Conservation (phyloP, 1,140 invertebrate genomes). For the Sipha flava region DNA sequence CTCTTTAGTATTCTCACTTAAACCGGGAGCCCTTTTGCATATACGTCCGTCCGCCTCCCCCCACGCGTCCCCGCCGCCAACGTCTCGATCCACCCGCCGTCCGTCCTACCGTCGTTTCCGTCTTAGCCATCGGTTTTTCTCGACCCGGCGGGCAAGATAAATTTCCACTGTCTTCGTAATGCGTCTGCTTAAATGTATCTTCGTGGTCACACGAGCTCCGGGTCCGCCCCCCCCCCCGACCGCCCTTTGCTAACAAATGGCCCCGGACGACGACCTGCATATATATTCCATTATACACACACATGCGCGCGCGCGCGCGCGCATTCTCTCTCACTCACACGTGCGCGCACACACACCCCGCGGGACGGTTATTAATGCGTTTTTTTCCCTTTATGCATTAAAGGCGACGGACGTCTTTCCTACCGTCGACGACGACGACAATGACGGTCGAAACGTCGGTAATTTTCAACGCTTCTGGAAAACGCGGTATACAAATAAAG, state of each 20-base stretch:
- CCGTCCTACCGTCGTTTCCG: background rate
- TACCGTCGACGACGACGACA: background rate
- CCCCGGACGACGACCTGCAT: background rate
- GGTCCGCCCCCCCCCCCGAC: background rate
- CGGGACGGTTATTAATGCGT: constrained; percentile 9
- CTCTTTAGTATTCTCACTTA: constrained; percentile 32
- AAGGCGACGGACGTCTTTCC: background rate
- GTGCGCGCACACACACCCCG: too few species aligned
- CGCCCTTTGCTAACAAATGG: constrained; percentile 4
- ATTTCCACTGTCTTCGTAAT: constrained; percentile 28
- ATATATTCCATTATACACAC: background rate
- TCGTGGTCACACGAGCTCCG: constrained; percentile 15
- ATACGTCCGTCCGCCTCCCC: background rate
- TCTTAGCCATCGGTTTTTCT: background rate
- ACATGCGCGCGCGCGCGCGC: too few species aligned
- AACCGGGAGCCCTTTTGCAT: constrained; percentile 28
- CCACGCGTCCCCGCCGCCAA: background rate
- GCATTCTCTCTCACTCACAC: background rate
- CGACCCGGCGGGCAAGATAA: constrained; percentile 5
- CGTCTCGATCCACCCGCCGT: background rate
- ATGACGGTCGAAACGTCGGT: background rate
- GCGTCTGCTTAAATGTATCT: constrained; percentile 7
- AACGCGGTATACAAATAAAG: background rate
- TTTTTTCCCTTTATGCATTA: background rate
- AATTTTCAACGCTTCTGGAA: background rate